Conservation (phyloP, 2,888 invertebrate genomes). For the Caenorhabditis parvicauda region DNA sequence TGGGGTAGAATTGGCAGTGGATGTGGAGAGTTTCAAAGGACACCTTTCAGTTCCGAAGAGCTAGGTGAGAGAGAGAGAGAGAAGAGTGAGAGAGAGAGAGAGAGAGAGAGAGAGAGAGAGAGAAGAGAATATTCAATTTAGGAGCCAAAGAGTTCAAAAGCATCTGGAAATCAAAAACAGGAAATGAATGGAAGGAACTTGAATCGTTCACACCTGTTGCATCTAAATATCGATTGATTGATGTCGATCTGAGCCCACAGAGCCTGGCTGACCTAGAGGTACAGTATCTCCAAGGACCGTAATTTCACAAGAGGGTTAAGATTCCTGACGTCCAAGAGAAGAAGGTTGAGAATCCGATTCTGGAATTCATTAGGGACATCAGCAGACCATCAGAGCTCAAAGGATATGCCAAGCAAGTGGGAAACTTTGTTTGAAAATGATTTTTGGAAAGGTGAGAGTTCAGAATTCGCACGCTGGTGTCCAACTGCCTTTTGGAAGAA, state of each 20-base stretch:
- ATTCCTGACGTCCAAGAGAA: too few relatives aligned
- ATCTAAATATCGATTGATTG: slow-evolving; percentile 66
- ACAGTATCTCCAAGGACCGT: neutral
- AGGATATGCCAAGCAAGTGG: slow-evolving; percentile 20
- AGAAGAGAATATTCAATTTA: slow-evolving; percentile 60
- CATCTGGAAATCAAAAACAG: slow-evolving; percentile 67
- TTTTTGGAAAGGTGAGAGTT: too few relatives aligned
- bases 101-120: slow-evolving; percentile 59
- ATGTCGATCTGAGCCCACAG: slow-evolving; percentile 32
- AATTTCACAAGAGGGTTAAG: too few relatives aligned
- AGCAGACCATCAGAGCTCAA: slow-evolving; percentile 55
- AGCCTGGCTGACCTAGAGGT: slow-evolving; percentile 26
- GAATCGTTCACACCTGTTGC: slow-evolving; percentile 55
- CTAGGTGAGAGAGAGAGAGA: slow-evolving; percentile 12
- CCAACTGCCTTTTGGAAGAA: slow-evolving; percentile 30
- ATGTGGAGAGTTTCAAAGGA: slow-evolving; percentile 38
- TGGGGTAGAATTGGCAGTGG: slow-evolving; percentile 68
- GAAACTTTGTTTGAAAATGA: slow-evolving; percentile 2
- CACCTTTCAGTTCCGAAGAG: slow-evolving; percentile 32
- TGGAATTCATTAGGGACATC: slow-evolving; percentile 62
- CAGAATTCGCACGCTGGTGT: neutral
- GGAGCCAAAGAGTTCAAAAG: slow-evolving; percentile 67
- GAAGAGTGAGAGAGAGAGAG: too few relatives aligned
- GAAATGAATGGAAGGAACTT: slow-evolving; percentile 62
- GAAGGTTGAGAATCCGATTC: slow-evolving; percentile 22